Evolutionary conservation across 1,140 invertebrate species (phyloP).

Genomic region (Cydia pomonella): DNA sequence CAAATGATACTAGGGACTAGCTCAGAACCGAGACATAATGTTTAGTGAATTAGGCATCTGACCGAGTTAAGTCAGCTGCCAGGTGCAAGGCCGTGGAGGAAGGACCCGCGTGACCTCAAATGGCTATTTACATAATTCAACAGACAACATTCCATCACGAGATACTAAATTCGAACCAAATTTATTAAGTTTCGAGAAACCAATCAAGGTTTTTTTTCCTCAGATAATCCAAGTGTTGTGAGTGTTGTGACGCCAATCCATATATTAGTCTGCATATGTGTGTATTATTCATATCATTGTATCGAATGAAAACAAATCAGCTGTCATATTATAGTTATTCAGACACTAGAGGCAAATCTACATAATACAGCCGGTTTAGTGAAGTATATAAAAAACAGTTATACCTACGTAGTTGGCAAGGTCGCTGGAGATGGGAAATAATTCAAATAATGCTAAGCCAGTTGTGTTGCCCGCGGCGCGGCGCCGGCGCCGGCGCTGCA

Average conservation of each 20-base stretch:
- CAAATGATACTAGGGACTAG: not conserved
- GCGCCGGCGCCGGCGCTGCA: not conserved
- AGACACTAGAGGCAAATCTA: slow-evolving; percentile 40
- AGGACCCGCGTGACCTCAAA: slow-evolving; percentile 33
- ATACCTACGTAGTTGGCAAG: slow-evolving; percentile 50
- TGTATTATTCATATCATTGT: not conserved
- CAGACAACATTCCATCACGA: slow-evolving; percentile 28
- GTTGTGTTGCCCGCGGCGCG: slow-evolving; percentile 28
- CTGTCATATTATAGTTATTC: slow-evolving; percentile 34
- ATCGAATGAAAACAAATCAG: slow-evolving; percentile 32
- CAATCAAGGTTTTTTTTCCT: slow-evolving; percentile 27
- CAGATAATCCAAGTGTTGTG: not conserved
- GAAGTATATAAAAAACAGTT: slow-evolving; percentile 58
- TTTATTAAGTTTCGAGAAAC: slow-evolving; percentile 17
- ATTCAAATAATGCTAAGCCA: slow-evolving; percentile 15
- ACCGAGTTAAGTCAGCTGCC: slow-evolving; percentile 44
- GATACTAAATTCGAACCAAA: slow-evolving; percentile 14
- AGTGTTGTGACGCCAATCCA: slow-evolving; percentile 3
- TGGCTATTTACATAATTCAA: slow-evolving; percentile 37
- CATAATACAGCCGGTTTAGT: slow-evolving; percentile 56
- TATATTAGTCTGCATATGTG: not conserved
- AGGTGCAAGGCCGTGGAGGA: slow-evolving; percentile 45
- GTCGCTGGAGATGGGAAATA: slow-evolving; percentile 39
- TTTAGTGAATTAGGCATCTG: slow-evolving; percentile 14
- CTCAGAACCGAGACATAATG: not conserved